A percentile compares a stretch with the other conserved stretches of the same genome.
These are phyloP conservation scores for Eospalax fontanierii DNA, from an alignment of 2,797 vertebrate genomes.

Conservation along the genomic window DNA sequence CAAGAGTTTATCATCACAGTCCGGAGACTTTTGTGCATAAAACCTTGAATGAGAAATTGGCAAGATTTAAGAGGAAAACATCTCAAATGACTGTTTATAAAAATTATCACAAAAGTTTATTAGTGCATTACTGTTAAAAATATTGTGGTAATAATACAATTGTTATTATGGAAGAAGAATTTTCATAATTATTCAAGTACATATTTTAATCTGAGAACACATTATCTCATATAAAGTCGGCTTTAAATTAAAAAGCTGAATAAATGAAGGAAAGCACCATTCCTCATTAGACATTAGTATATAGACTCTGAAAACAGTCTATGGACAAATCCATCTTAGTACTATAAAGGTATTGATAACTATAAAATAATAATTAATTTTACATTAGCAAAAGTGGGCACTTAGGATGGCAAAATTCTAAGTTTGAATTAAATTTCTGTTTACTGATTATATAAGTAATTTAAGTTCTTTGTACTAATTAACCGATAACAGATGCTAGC, in stretches of 20 bases:
- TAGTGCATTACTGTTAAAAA: not conserved
- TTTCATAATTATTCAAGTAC: not conserved
- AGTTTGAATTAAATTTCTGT: not conserved
- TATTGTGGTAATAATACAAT: not conserved
- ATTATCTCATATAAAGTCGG: not conserved
- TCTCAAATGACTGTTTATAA: not conserved
- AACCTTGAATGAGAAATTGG: not conserved
- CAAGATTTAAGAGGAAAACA: not conserved
- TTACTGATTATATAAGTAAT: not conserved
- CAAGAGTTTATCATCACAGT: not conserved
- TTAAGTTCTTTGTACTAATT: not conserved
- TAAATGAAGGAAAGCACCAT: not conserved
- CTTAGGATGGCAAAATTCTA: not conserved
- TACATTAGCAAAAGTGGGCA: no score
- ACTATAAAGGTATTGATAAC: not conserved
- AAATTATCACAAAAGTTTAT: slow-evolving; percentile 39
- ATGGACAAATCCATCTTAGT: not conserved
- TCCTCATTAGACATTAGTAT: not conserved
- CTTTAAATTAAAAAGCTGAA: not conserved
- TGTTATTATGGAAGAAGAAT: not conserved
- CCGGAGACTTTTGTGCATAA: slow-evolving; percentile 26
- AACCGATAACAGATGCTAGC: not conserved
- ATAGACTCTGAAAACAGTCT: no score
- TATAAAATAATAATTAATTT: no score
- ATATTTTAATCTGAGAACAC: not conserved